Evolutionary conservation across 1,140 invertebrate genomes (phyloP).

Genomic region (Penaeus chinensis): DNA sequence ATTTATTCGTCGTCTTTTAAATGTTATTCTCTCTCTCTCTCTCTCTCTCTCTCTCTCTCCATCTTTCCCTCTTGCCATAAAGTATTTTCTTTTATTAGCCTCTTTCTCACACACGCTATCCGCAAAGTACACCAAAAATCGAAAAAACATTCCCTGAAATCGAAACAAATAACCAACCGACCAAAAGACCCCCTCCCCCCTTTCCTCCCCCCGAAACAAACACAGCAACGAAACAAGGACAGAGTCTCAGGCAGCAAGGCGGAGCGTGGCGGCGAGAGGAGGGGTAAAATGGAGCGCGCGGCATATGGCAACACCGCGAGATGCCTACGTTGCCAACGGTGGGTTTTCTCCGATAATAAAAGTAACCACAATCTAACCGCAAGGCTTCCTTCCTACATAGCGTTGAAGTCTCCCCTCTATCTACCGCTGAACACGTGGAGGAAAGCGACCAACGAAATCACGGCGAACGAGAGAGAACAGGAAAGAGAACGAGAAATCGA

Average conservation of each 20-base stretch:
- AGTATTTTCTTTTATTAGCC: no score
- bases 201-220: not conserved
- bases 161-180: no score
- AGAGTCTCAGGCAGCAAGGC: not conserved
- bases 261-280: not conserved
- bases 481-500: not conserved
- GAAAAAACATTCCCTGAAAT: no score
- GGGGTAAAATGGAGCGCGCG: not conserved
- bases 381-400: slow-evolving; percentile 43
- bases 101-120: no score
- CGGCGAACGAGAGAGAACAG: not conserved
- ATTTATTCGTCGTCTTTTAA: no score
- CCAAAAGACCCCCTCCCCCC: no score
- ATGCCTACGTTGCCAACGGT: slow-evolving; percentile 50
- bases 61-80: no score
- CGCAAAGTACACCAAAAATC: no score
- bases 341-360: slow-evolving; percentile 55
- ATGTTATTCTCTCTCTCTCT: no score
- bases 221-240: slow-evolving; percentile 1
- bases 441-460: not conserved
- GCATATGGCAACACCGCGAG: slow-evolving; percentile 41
- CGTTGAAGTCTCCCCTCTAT: slow-evolving; percentile 52
- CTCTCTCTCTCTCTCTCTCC: no score
- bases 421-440: slow-evolving; percentile 42
- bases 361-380: slow-evolving; percentile 61